Evolutionary conservation across 2,797 vertebrate species (phyloP).

Genomic region (Carcharodon carcharias): DNA sequence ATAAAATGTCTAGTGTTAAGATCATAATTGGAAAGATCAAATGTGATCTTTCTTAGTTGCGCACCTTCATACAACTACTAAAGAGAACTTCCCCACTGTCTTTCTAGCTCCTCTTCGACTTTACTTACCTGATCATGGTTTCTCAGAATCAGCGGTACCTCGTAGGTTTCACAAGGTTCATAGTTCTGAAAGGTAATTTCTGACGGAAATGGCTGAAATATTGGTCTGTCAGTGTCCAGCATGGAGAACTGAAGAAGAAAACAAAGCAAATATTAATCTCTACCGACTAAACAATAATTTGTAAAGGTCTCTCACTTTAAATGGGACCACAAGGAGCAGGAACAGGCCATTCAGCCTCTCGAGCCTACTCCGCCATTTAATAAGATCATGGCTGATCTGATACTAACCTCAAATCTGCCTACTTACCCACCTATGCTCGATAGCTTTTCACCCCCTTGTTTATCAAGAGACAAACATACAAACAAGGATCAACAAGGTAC

Average conservation of each 20-base stretch:
- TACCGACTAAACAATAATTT: background rate
- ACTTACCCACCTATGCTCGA: too few relatives aligned
- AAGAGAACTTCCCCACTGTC: background rate
- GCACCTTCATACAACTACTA: background rate
- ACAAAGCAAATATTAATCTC: conserved; percentile 17
- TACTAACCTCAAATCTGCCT: too few relatives aligned
- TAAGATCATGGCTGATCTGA: too few relatives aligned
- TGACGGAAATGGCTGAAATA: conserved; percentile 76
- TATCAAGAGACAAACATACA: too few relatives aligned
- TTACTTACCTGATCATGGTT: conserved; percentile 68
- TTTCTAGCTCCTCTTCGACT: background rate
- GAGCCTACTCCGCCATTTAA: too few relatives aligned
- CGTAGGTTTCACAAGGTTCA: conserved; percentile 59
- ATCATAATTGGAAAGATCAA: background rate
- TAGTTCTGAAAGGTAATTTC: conserved; percentile 79
- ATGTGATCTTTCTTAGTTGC: background rate
- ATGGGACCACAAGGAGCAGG: background rate
- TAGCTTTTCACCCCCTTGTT: too few relatives aligned
- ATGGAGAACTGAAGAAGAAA: conserved; percentile 57
- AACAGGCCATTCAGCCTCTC: too few relatives aligned
- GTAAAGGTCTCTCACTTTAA: background rate
- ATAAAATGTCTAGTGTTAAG: background rate
- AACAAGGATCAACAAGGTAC: background rate
- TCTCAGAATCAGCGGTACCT: conserved; percentile 63
- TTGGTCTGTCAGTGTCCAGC: conserved; percentile 57